Evolutionary conservation across 2,888 invertebrate genomes (phyloP).

Genomic region (Metopia argyrocephala): DNA sequence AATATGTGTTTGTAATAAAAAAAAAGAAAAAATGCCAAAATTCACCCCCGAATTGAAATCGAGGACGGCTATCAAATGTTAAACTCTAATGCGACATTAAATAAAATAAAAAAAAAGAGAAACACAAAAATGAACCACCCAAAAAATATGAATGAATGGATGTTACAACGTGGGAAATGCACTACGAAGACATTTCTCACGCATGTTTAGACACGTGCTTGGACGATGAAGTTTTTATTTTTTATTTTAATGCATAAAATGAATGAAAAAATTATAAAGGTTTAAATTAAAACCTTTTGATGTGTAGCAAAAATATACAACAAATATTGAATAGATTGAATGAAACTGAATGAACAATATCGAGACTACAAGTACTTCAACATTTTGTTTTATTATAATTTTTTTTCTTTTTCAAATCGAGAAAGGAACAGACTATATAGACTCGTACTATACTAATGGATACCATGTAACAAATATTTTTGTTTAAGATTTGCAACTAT

Average conservation of each 20-base stretch:
- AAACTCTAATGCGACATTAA: conserved; percentile 60
- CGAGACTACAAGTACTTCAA: conserved; percentile 51
- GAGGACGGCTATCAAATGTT: conserved; percentile 44
- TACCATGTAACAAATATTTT: conserved; percentile 48
- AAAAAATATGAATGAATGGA: conserved; percentile 33
- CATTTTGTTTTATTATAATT: conserved; percentile 27
- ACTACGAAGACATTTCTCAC: conserved; percentile 77
- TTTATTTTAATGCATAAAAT: conserved; percentile 49
- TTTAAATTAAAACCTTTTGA: conserved; percentile 62
- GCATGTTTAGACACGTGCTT: conserved; percentile 77
- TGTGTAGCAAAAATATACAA: conserved; percentile 52
- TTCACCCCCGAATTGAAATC: conserved; percentile 43
- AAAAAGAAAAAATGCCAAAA: conserved; percentile 19
- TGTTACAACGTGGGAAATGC: conserved; percentile 72
- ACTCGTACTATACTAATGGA: neutral
- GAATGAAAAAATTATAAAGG: neutral
- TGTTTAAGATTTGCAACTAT: conserved; percentile 60
- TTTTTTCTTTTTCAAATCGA: conserved; percentile 41
- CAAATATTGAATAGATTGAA: conserved; percentile 5
- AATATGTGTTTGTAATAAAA: conserved; percentile 2
- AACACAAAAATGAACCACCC: conserved; percentile 49
- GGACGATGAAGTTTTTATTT: conserved; percentile 56
- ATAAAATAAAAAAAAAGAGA: conserved; percentile 23
- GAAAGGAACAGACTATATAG: conserved; percentile 36
- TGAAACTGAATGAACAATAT: neutral